Evolutionary conservation across 2,113 vertebrate species (phyloP), one percentile per base, ranked within the genome.

Genomic region (Heptranchias perlo): DNA sequence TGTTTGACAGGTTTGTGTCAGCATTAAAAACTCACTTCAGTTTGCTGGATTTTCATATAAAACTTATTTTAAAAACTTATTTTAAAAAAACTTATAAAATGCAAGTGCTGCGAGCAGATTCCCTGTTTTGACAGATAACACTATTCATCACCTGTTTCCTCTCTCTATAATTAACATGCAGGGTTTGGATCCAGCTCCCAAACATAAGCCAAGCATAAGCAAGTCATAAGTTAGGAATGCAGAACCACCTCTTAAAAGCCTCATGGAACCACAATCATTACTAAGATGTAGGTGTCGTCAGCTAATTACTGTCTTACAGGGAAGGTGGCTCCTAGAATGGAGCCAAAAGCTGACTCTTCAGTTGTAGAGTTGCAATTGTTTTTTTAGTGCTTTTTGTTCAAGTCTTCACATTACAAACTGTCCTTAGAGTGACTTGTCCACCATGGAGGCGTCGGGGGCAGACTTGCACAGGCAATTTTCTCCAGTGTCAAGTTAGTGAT

Each of bases 271-370:
- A n/a, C 52, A 58, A 35, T 91, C 87, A 58, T 91, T 91, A 61
- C 52, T 91, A 91, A 91, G 52, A 58, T 91, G 89, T 92, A 92
- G 58, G 58, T 61, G 54, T 61, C 58, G n/a, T 61, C 54, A 92
- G n/a, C 61, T 92, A 92, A n/a, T 92, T 58, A 62, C 35, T 91
- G 86, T 5, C 86, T 91, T 91, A 58, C 49, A 91, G 10, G 52
- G 13, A 35, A 91, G 86, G 86, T 54, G 28, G 47, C 31, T 89
- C 47, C 86, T 89, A 31, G 35, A 89, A 54, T 89, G 86, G 87
- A 58, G 87, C 87, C 87, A 54, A 91, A 91, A 91, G 25, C 52
- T 91, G 49, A 58, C 87, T 91, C 87, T 58, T 35, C 87, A 91
- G 6, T 35, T 58, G 52, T 0, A 91, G 87, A 25, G 28, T 54